These are phyloP conservation scores for Phyllotreta cruciferae DNA, from an alignment of 2,888 invertebrate genomes.

Conservation along the genomic window DNA sequence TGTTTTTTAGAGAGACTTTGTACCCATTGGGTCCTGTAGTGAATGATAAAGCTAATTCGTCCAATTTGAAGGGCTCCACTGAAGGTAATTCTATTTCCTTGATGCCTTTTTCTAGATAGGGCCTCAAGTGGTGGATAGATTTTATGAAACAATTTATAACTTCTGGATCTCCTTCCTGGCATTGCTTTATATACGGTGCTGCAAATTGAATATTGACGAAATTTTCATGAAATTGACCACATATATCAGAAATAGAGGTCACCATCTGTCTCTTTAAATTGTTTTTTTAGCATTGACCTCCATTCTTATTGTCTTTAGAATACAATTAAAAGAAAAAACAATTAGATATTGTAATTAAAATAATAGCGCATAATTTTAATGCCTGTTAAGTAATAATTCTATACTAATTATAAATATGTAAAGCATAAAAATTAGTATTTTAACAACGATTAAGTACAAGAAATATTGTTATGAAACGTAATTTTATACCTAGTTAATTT, in stretches of 20 bases:
- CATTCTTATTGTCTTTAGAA: too few species aligned
- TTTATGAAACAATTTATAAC: constrained; percentile 66
- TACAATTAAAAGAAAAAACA: too few species aligned
- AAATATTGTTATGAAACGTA: too few species aligned
- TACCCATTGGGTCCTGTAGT: constrained; percentile 67
- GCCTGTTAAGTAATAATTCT: too few species aligned
- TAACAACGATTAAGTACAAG: too few species aligned
- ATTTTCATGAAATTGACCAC: constrained; percentile 2
- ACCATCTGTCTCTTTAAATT: background rate
- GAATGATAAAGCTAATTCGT: constrained; percentile 66
- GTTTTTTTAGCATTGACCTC: too few species aligned
- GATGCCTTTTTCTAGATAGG: constrained; percentile 68
- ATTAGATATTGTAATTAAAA: too few species aligned
- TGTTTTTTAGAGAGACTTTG: constrained; percentile 65
- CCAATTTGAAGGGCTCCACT: constrained; percentile 71
- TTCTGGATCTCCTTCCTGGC: constrained; percentile 68
- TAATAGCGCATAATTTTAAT: too few species aligned
- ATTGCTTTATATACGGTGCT: constrained; percentile 74
- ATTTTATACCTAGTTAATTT: too few species aligned
- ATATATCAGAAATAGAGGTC: background rate
- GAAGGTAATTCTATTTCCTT: constrained; percentile 72
- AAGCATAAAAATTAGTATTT: too few species aligned
- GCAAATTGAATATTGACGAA: constrained; percentile 44
- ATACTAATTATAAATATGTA: too few species aligned
- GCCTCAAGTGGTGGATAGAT: constrained; percentile 66